A percentile compares a stretch with the other conserved stretches of the same genome.
phyloP scores from a whole-genome alignment of 2,888 invertebrate species.

The Tachina lurida region DNA sequence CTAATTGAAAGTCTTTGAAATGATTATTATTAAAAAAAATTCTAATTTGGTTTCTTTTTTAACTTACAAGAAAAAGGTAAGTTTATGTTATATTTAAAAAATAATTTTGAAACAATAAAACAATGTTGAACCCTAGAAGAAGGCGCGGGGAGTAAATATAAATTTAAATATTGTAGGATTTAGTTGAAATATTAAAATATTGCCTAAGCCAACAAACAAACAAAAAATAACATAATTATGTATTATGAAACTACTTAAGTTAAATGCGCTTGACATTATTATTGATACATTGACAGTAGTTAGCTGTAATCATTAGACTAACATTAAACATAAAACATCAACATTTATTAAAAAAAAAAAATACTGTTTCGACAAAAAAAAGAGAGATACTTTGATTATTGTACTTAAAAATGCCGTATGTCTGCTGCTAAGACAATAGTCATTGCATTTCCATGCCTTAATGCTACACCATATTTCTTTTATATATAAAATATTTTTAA shows the following conservation, averaged over 20 bases:
- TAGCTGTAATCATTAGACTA: slow-evolving; percentile 33
- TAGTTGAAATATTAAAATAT: slow-evolving; percentile 32
- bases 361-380: slow-evolving; percentile 26
- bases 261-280: slow-evolving; percentile 9
- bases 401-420: not conserved
- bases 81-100: slow-evolving; percentile 26
- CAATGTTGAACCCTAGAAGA: slow-evolving; percentile 38
- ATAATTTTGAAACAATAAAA: not conserved
- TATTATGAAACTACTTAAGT: slow-evolving; percentile 8
- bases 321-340: slow-evolving; percentile 33
- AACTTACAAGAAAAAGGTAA: slow-evolving; percentile 30
- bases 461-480: slow-evolving; percentile 26
- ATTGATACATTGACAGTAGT: slow-evolving; percentile 33
- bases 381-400: slow-evolving; percentile 46
- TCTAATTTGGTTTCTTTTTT: not conserved
- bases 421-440: slow-evolving; percentile 24
- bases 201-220: slow-evolving; percentile 3
- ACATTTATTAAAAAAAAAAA: not conserved
- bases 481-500: not conserved
- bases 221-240: slow-evolving; percentile 27
- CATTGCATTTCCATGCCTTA: slow-evolving; percentile 41
- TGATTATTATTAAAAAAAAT: not conserved
- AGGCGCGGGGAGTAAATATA: slow-evolving; percentile 67
- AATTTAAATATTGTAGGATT: slow-evolving; percentile 35
- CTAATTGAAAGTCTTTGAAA: slow-evolving; percentile 56